Conservation (phyloP, 1,140 invertebrate genomes). For the Augochlora pura region DNA sequence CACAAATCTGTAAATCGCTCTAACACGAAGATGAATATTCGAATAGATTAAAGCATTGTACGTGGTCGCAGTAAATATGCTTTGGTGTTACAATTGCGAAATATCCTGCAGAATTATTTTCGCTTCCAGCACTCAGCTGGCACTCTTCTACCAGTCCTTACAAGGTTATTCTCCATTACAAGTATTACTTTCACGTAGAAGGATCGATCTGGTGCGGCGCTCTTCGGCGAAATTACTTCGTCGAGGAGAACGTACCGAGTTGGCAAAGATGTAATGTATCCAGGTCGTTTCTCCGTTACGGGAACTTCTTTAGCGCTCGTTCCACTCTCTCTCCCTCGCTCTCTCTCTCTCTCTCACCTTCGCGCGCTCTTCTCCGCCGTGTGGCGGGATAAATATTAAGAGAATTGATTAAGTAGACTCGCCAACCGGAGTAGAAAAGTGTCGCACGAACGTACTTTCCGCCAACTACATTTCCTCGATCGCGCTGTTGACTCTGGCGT, state of each 20-base stretch:
- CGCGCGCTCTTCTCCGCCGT: too few relatives aligned
- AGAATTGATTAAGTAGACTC: constrained; percentile 29
- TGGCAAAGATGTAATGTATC: too few relatives aligned
- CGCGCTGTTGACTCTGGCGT: constrained; percentile 43
- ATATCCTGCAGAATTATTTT: background rate
- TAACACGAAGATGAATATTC: too few relatives aligned
- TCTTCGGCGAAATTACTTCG: background rate
- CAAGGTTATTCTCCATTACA: background rate
- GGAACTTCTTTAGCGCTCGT: background rate
- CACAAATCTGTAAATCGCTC: too few relatives aligned
- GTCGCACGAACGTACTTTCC: constrained; percentile 18
- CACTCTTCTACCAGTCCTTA: background rate
- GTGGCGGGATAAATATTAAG: constrained; percentile 20
- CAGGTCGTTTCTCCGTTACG: too few relatives aligned
- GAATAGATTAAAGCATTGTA: too few relatives aligned
- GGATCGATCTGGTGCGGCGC: background rate
- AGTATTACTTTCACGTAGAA: background rate
- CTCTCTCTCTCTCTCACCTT: background rate
- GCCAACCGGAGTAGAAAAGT: constrained; percentile 21
- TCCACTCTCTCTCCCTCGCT: background rate
- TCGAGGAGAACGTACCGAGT: background rate
- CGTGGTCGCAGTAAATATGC: background rate
- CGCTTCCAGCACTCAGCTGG: background rate
- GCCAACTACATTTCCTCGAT: constrained; percentile 19
- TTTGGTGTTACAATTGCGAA: background rate